A percentile compares a stretch with the other conserved stretches of the same genome.
These are phyloP conservation scores for Dermatemys mawii DNA, from an alignment of 2,113 vertebrate genomes.

Conservation along the genomic window DNA sequence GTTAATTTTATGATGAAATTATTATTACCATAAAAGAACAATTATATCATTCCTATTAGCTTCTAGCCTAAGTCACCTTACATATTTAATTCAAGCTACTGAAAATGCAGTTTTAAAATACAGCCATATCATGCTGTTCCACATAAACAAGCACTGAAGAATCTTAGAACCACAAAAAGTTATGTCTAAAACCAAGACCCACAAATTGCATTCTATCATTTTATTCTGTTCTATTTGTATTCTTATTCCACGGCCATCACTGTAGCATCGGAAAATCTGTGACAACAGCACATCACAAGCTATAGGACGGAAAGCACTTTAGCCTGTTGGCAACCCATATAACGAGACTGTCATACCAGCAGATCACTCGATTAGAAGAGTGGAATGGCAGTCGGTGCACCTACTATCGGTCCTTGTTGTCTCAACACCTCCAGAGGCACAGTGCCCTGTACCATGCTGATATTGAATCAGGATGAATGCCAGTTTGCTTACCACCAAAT, in stretches of 20 bases:
- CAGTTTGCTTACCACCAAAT: neutral
- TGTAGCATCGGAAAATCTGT: neutral
- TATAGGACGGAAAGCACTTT: neutral
- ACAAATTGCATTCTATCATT: neutral
- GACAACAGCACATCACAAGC: neutral
- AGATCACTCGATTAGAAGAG: neutral
- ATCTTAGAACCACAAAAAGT: neutral
- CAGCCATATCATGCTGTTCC: neutral
- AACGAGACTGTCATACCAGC: neutral
- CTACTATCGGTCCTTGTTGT: neutral
- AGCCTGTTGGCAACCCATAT: neutral
- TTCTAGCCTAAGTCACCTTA: neutral
- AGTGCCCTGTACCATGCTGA: neutral
- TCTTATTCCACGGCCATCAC: neutral
- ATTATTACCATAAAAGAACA: slow-evolving; percentile 53
- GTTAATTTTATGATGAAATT: slow-evolving; percentile 56
- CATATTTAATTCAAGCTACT: neutral
- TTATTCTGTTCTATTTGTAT: neutral
- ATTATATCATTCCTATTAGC: slow-evolving; percentile 11
- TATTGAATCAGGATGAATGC: neutral
- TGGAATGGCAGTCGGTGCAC: neutral
- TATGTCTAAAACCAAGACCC: neutral
- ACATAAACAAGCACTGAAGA: neutral
- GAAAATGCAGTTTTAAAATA: neutral
- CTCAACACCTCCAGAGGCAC: neutral